Conservation (phyloP, 2,888 invertebrate species). For the Steinernema scapterisci region DNA sequence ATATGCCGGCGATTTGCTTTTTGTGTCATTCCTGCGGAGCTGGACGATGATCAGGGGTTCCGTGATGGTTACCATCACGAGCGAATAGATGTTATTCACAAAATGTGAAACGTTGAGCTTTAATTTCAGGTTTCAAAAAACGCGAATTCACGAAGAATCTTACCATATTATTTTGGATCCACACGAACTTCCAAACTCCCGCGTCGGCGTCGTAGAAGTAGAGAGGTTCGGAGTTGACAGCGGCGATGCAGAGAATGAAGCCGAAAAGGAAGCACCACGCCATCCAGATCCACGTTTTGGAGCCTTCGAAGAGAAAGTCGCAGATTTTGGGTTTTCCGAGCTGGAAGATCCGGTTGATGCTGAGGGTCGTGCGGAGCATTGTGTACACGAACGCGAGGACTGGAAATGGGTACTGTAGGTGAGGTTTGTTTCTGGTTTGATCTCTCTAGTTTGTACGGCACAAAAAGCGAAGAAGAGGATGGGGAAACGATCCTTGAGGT, state of each 20-base stretch:
- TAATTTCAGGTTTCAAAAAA: neutral
- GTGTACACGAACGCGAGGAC: neutral
- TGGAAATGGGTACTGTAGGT: neutral
- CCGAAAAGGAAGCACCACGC: neutral
- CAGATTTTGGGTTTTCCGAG: neutral
- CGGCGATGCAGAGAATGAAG: neutral
- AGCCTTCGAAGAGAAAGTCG: neutral
- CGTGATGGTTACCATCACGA: neutral
- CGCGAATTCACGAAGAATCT: neutral
- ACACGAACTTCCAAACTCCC: neutral
- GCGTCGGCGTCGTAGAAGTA: conserved; percentile 1
- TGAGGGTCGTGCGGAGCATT: neutral
- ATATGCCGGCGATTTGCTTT: neutral
- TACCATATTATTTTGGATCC: neutral
- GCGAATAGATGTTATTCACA: neutral
- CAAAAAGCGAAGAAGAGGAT: too few relatives aligned
- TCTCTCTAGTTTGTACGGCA: too few relatives aligned
- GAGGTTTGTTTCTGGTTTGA: too few relatives aligned
- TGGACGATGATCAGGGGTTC: neutral
- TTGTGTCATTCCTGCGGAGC: neutral
- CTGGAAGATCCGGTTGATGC: neutral
- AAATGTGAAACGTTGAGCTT: neutral
- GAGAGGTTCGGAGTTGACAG: neutral
- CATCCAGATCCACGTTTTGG: neutral
- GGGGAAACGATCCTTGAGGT: too few relatives aligned